Base-by-base conservation (phyloP, 2,113 vertebrate species). In the Quiscalus mexicanus region DNA sequence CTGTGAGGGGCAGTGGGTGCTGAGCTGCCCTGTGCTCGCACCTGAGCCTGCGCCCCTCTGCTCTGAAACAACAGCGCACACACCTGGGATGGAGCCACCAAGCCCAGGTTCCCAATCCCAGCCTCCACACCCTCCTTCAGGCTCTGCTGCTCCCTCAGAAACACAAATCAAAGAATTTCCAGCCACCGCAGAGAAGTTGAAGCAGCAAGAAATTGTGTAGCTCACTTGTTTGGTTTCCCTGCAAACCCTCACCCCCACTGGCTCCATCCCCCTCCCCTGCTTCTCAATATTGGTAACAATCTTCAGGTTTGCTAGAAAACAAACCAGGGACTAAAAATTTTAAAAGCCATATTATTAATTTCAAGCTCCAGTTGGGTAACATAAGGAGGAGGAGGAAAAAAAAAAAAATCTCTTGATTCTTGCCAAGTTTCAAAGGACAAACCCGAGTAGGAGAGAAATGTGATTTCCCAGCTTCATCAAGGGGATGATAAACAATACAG, bases 361-460 rank as follows among this genome's bases (percentile, higher is more conserved):
- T 89, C 83, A 76, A 67, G 69, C 87, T 90, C 93, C 79, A 84
- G 83, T 68, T 84, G 92, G 79, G 80, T 97, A 96, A 93, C 89
- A 95, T 93, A 95, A 96, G 89, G 87, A 93, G 93, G 92, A 95
- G 88, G 81, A 88, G 73, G 14, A 1, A 45, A 75, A 75, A 89
- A 86, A 37, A 25, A 23, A 30, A 28, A 37, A 60, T 9, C 42
- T 75, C 74, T 89, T 16, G 4, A 89, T 95, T 74, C 75, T 94
- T 95, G 52, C 94, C n/a, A 60, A 92, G 94, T 96, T 97, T 96
- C 94, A 91, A 97, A 97, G 89, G 95, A 95, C 94, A 96, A 90
- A 96, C 85, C 87, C 41, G 23, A 93, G 75, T 52, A 60, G 87
- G 88, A 96, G 86, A 89, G 95, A 94, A 93, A 95, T 91, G 79